phyloP scores from a whole-genome alignment of 2,797 vertebrate genomes.

The Falco novaeseelandiae region DNA sequence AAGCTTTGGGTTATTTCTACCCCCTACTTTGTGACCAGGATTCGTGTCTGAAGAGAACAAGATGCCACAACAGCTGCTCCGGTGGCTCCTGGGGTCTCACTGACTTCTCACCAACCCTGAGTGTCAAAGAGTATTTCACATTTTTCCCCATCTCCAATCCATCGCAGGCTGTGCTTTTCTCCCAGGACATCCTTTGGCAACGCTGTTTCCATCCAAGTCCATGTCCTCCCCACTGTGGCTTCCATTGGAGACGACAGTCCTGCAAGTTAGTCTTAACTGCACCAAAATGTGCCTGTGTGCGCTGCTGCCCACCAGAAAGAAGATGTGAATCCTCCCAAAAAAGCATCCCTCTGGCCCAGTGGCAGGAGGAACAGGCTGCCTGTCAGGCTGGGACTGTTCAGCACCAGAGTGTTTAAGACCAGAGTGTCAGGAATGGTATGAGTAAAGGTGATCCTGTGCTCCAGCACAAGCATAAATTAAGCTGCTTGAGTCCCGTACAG shows the following conservation, averaged over 20 bases:
- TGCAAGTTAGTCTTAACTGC: background rate
- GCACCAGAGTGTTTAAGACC: background rate
- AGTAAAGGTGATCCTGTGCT: background rate
- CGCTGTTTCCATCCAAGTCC: background rate
- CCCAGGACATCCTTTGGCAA: background rate
- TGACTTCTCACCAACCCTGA: background rate
- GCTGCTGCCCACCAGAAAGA: background rate
- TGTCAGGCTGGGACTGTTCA: background rate
- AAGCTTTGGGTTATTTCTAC: background rate
- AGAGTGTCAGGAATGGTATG: background rate
- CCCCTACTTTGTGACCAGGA: background rate
- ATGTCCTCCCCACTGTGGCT: background rate
- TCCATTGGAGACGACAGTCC: background rate
- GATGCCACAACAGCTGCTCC: fast-evolving
- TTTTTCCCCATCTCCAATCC: background rate
- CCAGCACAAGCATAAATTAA: background rate
- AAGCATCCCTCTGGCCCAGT: background rate
- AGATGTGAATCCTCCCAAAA: background rate
- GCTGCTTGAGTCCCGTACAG: background rate
- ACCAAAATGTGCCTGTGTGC: background rate
- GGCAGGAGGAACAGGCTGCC: background rate
- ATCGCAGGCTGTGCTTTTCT: background rate
- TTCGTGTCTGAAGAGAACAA: background rate
- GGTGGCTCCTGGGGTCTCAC: background rate
- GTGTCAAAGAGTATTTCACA: background rate